These are phyloP conservation scores for Polia nebulosa DNA, from an alignment of 2,888 invertebrate genomes.

Conservation along the genomic window DNA sequence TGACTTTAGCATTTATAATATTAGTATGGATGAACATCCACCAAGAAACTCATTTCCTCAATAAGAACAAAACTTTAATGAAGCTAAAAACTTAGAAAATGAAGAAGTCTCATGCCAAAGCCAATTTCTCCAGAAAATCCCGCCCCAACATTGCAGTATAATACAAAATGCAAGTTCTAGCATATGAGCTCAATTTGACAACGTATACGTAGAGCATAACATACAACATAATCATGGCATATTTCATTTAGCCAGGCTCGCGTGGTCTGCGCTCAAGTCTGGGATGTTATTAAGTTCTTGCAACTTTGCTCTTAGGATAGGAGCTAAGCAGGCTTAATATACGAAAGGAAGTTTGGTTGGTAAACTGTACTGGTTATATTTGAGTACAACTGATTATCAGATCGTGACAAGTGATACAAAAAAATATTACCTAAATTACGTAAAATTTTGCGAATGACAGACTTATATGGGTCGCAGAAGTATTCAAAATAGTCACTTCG, in stretches of 20 bases:
- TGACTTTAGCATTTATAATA: no score
- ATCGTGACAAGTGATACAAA: no score
- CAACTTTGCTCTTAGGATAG: constrained; percentile 56
- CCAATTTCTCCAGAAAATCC: constrained; percentile 22
- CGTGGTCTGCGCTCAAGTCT: constrained; percentile 60
- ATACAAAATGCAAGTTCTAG: constrained; percentile 43
- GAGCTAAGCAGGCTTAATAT: constrained; percentile 28
- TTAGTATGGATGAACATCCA: no score
- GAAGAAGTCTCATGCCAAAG: background rate
- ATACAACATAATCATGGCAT: constrained; percentile 57
- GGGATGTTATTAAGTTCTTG: constrained; percentile 66
- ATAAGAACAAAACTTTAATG: background rate
- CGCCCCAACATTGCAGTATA: constrained; percentile 31
- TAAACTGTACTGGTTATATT: background rate
- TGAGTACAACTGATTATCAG: background rate
- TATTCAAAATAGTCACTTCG: no score
- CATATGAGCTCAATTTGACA: constrained; percentile 59
- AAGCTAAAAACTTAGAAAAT: background rate
- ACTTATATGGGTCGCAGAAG: no score
- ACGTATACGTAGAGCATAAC: constrained; percentile 38
- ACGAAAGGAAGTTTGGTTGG: background rate
- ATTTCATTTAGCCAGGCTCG: constrained; percentile 69
- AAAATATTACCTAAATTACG: no score
- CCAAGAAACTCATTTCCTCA: background rate
- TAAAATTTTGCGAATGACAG: no score